Evolutionary conservation across 2,888 invertebrate species (phyloP).

Genomic region (Erebia epiphron): DNA sequence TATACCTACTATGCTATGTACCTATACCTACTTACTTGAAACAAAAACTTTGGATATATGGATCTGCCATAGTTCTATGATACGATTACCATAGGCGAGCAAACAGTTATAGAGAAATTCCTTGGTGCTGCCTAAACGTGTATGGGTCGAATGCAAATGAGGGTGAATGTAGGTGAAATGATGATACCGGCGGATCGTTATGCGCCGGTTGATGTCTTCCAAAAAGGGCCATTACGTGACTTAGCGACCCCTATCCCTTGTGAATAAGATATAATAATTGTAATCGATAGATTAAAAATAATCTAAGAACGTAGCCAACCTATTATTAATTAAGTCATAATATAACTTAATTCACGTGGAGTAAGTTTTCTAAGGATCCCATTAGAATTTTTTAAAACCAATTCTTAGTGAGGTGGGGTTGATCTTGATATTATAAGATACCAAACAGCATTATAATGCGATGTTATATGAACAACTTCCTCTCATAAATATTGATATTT

Average conservation of each 20-base stretch:
- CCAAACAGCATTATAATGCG: no score
- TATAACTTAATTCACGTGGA: neutral
- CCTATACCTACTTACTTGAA: no score
- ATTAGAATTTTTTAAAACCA: no score
- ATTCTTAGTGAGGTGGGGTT: no score
- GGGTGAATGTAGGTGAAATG: conserved; percentile 57
- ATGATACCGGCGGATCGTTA: conserved; percentile 22
- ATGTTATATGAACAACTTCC: no score
- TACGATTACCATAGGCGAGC: conserved; percentile 48
- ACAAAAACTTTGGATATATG: neutral
- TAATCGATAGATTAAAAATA: no score
- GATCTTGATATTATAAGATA: no score
- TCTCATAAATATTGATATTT: no score
- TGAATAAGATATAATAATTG: neutral
- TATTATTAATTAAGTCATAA: neutral
- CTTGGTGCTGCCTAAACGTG: conserved; percentile 64
- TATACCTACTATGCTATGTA: no score
- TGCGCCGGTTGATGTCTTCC: conserved; percentile 27
- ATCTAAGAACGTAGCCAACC: neutral
- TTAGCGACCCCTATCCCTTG: no score
- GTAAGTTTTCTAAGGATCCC: no score
- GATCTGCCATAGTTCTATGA: conserved; percentile 6
- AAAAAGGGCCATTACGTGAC: neutral
- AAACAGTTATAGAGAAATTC: conserved; percentile 71
- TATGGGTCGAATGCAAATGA: conserved; percentile 67